Percentiles rank a stretch among this genome's conserved stretches.
These are phyloP conservation scores for Campoplex capitator DNA, from an alignment of 2,888 invertebrate genomes.

Conservation along the genomic window DNA sequence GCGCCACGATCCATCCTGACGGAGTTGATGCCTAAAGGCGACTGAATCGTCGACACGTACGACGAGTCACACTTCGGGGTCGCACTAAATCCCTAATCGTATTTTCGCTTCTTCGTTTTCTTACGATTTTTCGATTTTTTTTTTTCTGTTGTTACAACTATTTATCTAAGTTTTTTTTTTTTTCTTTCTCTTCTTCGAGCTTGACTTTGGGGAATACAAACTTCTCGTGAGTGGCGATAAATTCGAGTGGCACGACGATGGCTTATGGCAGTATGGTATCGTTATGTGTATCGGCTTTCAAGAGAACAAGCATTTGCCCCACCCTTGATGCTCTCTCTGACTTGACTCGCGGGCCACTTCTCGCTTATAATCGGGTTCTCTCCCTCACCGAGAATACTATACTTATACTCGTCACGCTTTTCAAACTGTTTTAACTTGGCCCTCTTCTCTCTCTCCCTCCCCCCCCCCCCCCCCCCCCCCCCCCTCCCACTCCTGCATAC, in stretches of 20 bases:
- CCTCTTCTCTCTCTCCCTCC: not conserved
- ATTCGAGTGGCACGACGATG: slow-evolving; percentile 67
- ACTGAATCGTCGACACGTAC: slow-evolving; percentile 75
- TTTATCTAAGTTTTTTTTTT: not conserved
- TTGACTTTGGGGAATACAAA: slow-evolving; percentile 54
- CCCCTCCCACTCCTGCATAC: not conserved
- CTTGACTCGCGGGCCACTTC: slow-evolving; percentile 52
- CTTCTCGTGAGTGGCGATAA: slow-evolving; percentile 71
- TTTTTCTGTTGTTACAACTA: not conserved
- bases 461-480: too few species aligned
- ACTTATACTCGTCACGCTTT: slow-evolving; percentile 46
- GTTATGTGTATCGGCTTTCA: slow-evolving; percentile 48
- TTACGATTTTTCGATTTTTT: not conserved
- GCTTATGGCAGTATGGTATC: slow-evolving; percentile 44
- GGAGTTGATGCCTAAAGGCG: slow-evolving; percentile 76
- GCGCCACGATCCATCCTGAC: slow-evolving; percentile 80
- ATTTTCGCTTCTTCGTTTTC: slow-evolving; percentile 42
- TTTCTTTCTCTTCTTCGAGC: slow-evolving; percentile 3
- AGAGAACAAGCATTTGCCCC: slow-evolving; percentile 56
- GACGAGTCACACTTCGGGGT: slow-evolving; percentile 31
- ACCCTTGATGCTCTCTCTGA: slow-evolving; percentile 55
- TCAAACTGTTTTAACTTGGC: slow-evolving; percentile 55
- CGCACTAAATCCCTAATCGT: slow-evolving; percentile 49
- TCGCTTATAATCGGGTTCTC: slow-evolving; percentile 64
- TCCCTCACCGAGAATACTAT: slow-evolving; percentile 35